Evolutionary conservation across 2,113 vertebrate species (phyloP).

Genomic region (Gopherus evgoodei): DNA sequence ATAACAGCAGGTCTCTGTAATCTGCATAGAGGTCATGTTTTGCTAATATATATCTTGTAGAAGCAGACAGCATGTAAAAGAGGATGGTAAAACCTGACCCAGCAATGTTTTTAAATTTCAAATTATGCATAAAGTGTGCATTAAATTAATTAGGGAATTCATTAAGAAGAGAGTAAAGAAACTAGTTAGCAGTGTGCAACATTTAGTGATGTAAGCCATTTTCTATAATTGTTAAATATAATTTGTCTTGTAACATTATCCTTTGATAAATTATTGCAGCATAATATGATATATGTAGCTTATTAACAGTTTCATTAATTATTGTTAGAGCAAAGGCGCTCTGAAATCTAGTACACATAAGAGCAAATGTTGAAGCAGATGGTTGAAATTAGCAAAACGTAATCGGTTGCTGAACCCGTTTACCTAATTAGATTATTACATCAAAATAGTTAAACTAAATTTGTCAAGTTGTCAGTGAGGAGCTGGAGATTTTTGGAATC

Average conservation of each 20-base stretch:
- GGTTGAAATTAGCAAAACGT: conserved; percentile 88
- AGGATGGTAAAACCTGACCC: conserved; percentile 88
- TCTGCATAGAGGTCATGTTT: conserved; percentile 90
- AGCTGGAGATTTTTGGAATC: conserved; percentile 4
- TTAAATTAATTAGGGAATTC: conserved; percentile 97
- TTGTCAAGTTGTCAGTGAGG: conserved; percentile 47
- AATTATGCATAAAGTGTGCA: conserved; percentile 92
- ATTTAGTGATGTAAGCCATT: conserved; percentile 90
- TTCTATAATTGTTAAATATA: conserved; percentile 92
- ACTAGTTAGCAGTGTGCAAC: conserved; percentile 80
- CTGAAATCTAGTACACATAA: conserved; percentile 83
- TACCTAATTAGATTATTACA: conserved; percentile 79
- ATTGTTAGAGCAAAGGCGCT: conserved; percentile 86
- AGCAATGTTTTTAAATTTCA: conserved; percentile 88
- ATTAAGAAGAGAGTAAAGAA: conserved; percentile 89
- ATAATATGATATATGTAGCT: conserved; percentile 92
- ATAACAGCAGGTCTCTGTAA: conserved; percentile 76
- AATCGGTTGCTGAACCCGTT: conserved; percentile 81
- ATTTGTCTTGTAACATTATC: conserved; percentile 93
- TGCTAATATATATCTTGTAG: conserved; percentile 87
- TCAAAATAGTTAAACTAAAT: conserved; percentile 75
- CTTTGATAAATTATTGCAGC: conserved; percentile 84
- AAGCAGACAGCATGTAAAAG: conserved; percentile 85
- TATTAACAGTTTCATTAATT: conserved; percentile 98
- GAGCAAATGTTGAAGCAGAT: conserved; percentile 92